A percentile compares a stretch with the other conserved stretches of the same genome.
Conservation (phyloP, 2,797 vertebrate genomes). For the Poecilia wingei region DNA sequence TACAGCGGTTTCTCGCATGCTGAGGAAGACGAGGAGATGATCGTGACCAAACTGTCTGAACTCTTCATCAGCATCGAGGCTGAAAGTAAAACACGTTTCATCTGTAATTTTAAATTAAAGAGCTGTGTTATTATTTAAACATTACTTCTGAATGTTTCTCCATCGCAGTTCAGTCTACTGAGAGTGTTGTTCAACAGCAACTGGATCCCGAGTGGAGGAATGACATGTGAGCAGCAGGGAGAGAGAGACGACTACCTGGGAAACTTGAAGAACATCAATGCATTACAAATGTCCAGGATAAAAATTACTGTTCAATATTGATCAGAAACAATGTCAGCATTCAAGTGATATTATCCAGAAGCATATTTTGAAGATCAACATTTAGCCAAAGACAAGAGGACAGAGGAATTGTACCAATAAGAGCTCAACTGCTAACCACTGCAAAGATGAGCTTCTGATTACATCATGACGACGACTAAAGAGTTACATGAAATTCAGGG, state of each 20-base stretch:
- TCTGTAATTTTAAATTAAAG: background rate
- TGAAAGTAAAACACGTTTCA: conserved; percentile 36
- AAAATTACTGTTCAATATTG: background rate
- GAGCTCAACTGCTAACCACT: background rate
- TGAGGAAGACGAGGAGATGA: conserved; percentile 28
- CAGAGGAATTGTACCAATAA: background rate
- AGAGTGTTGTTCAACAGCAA: conserved; percentile 62
- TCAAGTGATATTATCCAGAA: background rate
- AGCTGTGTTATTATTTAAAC: background rate
- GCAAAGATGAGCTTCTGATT: background rate
- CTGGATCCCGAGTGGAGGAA: conserved; percentile 67
- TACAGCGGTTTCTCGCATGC: conserved; percentile 39
- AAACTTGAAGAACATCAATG: background rate
- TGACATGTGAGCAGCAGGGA: conserved; percentile 52
- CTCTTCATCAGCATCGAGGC: conserved; percentile 17
- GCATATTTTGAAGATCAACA: background rate
- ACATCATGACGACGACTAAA: background rate
- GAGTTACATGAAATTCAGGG: background rate
- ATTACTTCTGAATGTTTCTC: background rate
- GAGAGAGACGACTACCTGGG: rapidly evolving
- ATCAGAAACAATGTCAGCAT: background rate
- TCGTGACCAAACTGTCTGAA: background rate
- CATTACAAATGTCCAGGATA: background rate
- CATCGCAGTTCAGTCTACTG: conserved; percentile 46
- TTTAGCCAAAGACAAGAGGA: background rate